Evolutionary conservation across 2,113 vertebrate species (phyloP).

Genomic region (Plestiodon gilberti): DNA sequence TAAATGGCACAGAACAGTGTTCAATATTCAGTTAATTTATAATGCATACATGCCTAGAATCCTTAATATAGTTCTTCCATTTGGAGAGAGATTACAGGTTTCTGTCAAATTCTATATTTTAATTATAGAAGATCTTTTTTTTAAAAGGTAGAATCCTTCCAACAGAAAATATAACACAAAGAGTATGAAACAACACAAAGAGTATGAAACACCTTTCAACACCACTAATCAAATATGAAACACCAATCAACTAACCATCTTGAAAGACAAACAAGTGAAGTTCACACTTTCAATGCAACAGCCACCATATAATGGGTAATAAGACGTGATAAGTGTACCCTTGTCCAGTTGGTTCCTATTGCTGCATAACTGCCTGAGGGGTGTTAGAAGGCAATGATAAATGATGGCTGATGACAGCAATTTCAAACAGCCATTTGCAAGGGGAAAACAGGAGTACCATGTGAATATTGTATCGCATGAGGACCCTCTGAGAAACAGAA

Average conservation of each 20-base stretch:
- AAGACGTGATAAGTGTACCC: background rate
- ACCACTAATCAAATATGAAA: background rate
- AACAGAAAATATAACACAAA: background rate
- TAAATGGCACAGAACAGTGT: background rate
- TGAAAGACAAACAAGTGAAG: background rate
- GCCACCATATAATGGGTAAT: background rate
- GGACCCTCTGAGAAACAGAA: background rate
- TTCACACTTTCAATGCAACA: background rate
- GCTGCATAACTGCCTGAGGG: background rate
- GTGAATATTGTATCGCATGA: background rate
- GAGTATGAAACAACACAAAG: background rate
- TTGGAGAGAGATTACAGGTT: background rate
- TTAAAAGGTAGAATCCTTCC: background rate
- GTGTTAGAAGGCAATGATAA: background rate
- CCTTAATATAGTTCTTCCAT: background rate
- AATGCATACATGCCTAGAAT: background rate
- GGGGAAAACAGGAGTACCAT: background rate
- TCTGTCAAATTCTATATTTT: background rate
- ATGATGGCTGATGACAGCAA: background rate
- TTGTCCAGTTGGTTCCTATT: background rate
- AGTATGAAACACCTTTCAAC: background rate
- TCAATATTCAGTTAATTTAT: conserved; percentile 12
- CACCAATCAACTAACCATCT: background rate
- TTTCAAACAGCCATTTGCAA: background rate
- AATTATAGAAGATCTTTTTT: background rate